A percentile compares a stretch with the other conserved stretches of the same genome.
These are phyloP conservation scores for Rousettus madagascariensis DNA, from an alignment of 2,797 vertebrate species.

Conservation along the genomic window DNA sequence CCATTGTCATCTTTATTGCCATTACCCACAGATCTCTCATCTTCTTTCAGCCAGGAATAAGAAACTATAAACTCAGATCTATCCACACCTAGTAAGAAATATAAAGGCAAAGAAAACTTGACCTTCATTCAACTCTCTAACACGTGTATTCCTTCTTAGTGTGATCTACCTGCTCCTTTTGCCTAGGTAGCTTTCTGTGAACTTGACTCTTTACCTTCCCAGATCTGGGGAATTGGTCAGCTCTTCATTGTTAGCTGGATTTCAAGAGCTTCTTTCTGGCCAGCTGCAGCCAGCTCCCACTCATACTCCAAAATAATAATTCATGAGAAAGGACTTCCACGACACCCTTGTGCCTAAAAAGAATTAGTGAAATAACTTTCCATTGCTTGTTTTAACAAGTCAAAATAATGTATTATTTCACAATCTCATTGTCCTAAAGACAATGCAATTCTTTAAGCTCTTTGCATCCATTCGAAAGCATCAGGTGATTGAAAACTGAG, in stretches of 20 bases:
- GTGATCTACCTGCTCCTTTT: not conserved
- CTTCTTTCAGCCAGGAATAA: not conserved
- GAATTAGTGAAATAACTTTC: not conserved
- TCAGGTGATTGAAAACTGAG: conserved; percentile 17
- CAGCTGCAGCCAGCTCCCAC: not conserved
- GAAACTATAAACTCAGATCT: not conserved
- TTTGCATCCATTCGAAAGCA: conserved; percentile 13
- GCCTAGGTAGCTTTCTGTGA: not conserved
- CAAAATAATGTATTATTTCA: not conserved
- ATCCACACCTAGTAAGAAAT: not conserved
- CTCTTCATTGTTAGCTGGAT: conserved; percentile 2
- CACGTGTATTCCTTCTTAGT: not conserved
- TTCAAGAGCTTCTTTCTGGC: not conserved
- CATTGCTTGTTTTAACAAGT: conserved; percentile 25
- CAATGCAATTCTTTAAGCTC: not conserved
- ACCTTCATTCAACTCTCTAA: not conserved
- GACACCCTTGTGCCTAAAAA: not conserved
- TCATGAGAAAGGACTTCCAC: not conserved
- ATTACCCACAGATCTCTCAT: not conserved
- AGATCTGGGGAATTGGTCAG: not conserved
- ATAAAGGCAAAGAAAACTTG: not conserved
- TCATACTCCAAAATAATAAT: not conserved
- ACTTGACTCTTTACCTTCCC: not conserved
- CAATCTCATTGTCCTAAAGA: not conserved
- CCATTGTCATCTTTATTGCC: not conserved